These are phyloP conservation scores for Dryadula phaetusa DNA, from an alignment of 2,888 invertebrate genomes.

Conservation along the genomic window DNA sequence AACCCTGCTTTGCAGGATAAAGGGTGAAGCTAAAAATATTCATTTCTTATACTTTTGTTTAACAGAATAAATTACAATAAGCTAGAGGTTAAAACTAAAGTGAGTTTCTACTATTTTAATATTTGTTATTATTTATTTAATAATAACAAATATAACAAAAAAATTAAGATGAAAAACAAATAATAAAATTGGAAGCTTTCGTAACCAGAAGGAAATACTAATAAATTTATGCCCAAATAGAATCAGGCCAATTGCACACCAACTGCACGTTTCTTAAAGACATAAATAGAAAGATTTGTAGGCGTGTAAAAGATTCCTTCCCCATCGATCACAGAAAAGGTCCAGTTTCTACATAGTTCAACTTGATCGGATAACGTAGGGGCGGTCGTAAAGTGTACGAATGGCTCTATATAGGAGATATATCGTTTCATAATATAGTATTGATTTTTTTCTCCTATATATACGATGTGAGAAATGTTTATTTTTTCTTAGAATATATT, in stretches of 20 bases:
- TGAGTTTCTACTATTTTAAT: too few relatives aligned
- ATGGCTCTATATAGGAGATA: conserved; percentile 61
- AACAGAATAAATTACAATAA: too few relatives aligned
- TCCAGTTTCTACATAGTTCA: conserved; percentile 37
- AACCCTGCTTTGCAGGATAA: too few relatives aligned
- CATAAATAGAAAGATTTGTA: conserved; percentile 31
- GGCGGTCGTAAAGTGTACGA: conserved; percentile 60
- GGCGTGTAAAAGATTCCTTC: conserved; percentile 27
- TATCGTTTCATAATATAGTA: conserved; percentile 46
- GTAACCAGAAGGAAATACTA: not conserved
- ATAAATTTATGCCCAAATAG: conserved; percentile 10
- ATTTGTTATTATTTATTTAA: too few relatives aligned
- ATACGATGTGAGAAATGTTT: not conserved
- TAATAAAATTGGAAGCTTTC: not conserved
- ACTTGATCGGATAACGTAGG: conserved; percentile 46
- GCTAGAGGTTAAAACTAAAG: too few relatives aligned
- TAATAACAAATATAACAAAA: too few relatives aligned
- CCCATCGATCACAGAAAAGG: conserved; percentile 35
- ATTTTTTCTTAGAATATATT: not conserved
- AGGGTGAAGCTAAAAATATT: too few relatives aligned
- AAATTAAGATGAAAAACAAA: not conserved
- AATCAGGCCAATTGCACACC: conserved; percentile 15
- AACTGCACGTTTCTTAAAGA: conserved; percentile 19
- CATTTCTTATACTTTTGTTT: too few relatives aligned
- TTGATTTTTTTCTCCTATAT: conserved; percentile 18